Evolutionary conservation across 1,140 invertebrate species (phyloP).

Genomic region (Octopus bimaculoides): DNA sequence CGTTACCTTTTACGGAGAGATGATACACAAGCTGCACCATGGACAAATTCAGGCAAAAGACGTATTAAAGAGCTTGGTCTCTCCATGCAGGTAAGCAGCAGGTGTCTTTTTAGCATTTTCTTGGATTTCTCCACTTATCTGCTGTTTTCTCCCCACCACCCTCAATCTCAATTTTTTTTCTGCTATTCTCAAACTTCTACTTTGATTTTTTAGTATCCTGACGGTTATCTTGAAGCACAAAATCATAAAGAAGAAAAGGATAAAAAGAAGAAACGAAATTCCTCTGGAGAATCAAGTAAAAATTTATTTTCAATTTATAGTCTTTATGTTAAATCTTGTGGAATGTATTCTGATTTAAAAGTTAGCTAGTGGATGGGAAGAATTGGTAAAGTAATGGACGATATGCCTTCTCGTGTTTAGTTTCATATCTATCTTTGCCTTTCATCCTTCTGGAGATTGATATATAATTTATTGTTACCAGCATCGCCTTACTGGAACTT

Average conservation of each 20-base stretch:
- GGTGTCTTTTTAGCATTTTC: not conserved
- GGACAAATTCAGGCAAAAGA: slow-evolving; percentile 73
- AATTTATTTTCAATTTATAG: not conserved
- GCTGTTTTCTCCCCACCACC: not conserved
- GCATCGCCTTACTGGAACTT: too few relatives aligned
- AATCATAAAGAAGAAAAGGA: slow-evolving; percentile 48
- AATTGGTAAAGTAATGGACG: too few relatives aligned
- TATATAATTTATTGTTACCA: too few relatives aligned
- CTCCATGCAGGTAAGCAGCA: slow-evolving; percentile 45
- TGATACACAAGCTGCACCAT: slow-evolving; percentile 77
- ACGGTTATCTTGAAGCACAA: slow-evolving; percentile 72
- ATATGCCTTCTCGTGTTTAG: too few relatives aligned
- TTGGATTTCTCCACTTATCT: not conserved
- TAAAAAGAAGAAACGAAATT: slow-evolving; percentile 29
- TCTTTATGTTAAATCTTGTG: too few relatives aligned
- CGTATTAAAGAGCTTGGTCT: slow-evolving; percentile 55
- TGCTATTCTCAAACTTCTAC: not conserved
- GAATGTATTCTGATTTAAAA: too few relatives aligned
- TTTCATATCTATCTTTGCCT: too few relatives aligned
- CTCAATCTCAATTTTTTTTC: not conserved
- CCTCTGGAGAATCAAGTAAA: slow-evolving; percentile 31
- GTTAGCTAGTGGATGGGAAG: too few relatives aligned
- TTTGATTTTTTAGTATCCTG: slow-evolving; percentile 65
- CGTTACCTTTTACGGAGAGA: slow-evolving; percentile 76
- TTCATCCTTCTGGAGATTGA: too few relatives aligned